Base-by-base conservation (phyloP, 2,797 vertebrate species). In the Alosa sapidissima region DNA sequence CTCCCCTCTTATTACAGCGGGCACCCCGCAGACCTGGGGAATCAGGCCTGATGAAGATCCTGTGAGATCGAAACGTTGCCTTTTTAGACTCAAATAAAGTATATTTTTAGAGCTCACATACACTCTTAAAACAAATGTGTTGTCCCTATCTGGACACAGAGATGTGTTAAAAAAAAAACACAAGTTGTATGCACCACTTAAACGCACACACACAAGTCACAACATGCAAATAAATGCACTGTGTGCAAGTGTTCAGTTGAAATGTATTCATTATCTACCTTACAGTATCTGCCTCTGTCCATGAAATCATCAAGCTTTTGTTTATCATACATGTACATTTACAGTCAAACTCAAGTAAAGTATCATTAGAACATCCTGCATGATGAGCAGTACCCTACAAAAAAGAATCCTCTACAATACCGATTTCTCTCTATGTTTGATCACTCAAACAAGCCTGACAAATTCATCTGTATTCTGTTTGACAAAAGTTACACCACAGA, bases 21-120 rank as follows among this genome's bases (percentile, higher is more conserved):
- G 86, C 83, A 88, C 89, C 92, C 84, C 19, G 88, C 24, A 41
- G 91, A 48, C 89, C 90, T 87, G 86, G 91, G 90, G 91, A 86
- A 87, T 89, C 86, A 91, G 41, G 41, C 41, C 41, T 41, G 41
- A 41, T 86, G 85, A 85, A 87, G 91, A 89, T 84, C 86, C 87
- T 86, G 41, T 41, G 41, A 41, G 41, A 41, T 41, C 41, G 2
- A 41, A 41, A 4, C 41, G 41, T 41, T 41, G 41, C 41, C 41
- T 4, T 41, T 41, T 41, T 41, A 41, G 2, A 41, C 41, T 41
- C 2, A 41, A 41, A 41, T 89, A 88, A 87, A 92, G 90, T 89
- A 86, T 89, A 93, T 94, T 93, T 93, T 41, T 41, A 4, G 41
- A 41, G 41, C 41, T 41, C 41, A 41, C 4, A 41, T 41, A 41